Percentiles rank a stretch among this genome's conserved stretches.
These are phyloP conservation scores for Drosophila insularis DNA, from an alignment of 1,140 invertebrate genomes.

Conservation along the genomic window DNA sequence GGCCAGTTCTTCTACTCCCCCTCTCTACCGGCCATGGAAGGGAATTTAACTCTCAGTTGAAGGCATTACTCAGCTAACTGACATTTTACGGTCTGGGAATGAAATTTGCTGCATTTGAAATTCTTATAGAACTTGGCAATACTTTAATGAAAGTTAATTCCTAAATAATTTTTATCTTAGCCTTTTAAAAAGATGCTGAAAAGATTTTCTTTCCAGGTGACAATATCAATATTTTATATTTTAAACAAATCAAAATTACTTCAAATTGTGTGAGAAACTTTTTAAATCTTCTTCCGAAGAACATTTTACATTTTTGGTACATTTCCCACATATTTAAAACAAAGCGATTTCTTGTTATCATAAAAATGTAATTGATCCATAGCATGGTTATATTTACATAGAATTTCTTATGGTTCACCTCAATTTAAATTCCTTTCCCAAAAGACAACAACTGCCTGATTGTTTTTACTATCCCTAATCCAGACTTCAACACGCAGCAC, in stretches of 20 bases:
- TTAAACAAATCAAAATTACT: too few relatives aligned
- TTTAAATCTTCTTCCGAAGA: too few relatives aligned
- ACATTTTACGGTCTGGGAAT: constrained; percentile 45
- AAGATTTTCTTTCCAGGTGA: too few relatives aligned
- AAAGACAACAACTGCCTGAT: constrained; percentile 25
- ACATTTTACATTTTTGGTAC: neutral
- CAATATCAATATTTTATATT: too few relatives aligned
- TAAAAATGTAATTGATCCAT: constrained; percentile 47
- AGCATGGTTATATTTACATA: constrained; percentile 63
- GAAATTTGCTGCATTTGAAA: constrained; percentile 48
- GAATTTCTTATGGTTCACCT: constrained; percentile 37
- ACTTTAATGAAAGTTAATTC: constrained; percentile 9
- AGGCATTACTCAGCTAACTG: constrained; percentile 38
- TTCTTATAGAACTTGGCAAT: constrained; percentile 38
- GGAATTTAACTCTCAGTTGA: constrained; percentile 26
- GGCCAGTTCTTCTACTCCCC: neutral
- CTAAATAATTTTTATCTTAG: neutral
- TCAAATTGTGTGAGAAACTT: too few relatives aligned
- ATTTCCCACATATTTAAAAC: neutral
- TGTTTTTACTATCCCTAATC: constrained; percentile 41
- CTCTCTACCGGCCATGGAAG: neutral
- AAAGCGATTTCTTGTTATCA: neutral
- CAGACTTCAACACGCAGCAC: constrained; percentile 38
- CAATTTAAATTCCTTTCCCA: constrained; percentile 61
- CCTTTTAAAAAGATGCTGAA: neutral